phyloP scores from a whole-genome alignment of 2,113 vertebrate species.

The Neotragus moschatus region DNA sequence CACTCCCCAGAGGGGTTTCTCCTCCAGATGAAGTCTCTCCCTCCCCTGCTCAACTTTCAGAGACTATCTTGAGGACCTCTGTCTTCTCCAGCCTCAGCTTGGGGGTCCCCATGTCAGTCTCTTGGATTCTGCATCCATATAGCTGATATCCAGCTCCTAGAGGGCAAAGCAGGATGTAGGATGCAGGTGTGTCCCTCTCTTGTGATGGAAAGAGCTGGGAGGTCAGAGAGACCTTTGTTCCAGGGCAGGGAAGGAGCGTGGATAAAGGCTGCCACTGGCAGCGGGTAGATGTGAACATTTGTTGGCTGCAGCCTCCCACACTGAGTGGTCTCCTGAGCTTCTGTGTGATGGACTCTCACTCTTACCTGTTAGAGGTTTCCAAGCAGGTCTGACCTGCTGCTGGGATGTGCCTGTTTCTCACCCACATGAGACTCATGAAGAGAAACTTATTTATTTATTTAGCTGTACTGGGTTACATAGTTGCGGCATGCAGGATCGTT shows the following conservation, averaged over 20 bases:
- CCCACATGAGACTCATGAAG: neutral
- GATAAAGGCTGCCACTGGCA: neutral
- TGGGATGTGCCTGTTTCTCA: neutral
- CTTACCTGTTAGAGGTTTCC: neutral
- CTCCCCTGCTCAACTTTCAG: too few species aligned
- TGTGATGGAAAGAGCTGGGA: neutral
- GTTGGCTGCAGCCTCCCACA: fast-evolving
- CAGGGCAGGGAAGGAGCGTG: neutral
- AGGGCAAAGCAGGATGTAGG: fast-evolving
- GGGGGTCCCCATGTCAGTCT: fast-evolving
- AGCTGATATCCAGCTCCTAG: neutral
- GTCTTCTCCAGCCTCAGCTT: neutral
- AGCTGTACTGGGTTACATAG: neutral
- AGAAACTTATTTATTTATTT: neutral
- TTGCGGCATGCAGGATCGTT: neutral
- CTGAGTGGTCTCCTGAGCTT: neutral
- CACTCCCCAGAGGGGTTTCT: neutral
- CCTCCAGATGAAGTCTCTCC: neutral
- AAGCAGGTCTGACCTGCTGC: neutral
- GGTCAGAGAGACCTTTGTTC: neutral
- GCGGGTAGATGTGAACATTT: neutral
- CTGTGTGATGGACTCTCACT: fast-evolving
- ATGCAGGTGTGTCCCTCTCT: fast-evolving
- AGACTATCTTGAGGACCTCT: neutral
- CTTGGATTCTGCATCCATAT: neutral